These are phyloP conservation scores for Protosalanx chinensis DNA, from an alignment of 2,797 vertebrate genomes.

Conservation along the genomic window DNA sequence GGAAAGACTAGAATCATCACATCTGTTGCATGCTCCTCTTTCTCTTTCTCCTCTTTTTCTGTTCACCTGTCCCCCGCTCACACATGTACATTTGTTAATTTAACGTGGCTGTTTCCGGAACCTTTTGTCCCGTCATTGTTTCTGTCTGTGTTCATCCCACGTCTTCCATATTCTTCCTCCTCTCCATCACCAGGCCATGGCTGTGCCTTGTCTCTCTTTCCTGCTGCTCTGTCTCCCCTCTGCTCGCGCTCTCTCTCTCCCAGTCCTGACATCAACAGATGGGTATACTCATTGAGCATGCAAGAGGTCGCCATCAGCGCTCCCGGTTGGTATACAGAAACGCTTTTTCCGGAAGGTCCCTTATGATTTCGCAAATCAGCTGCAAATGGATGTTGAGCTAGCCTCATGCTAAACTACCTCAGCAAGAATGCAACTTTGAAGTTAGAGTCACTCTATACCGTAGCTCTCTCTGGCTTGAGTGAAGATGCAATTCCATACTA, in stretches of 20 bases:
- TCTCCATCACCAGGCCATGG: constrained; percentile 51
- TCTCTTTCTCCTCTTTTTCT: constrained; percentile 49
- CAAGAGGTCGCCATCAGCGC: too few species aligned
- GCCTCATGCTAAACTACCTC: too few species aligned
- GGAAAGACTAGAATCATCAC: too few species aligned
- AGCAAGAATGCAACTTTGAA: too few species aligned
- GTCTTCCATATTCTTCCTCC: constrained; percentile 27
- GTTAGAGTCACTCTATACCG: too few species aligned
- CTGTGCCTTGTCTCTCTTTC: constrained; percentile 60
- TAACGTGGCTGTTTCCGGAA: background rate
- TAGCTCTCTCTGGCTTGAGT: too few species aligned
- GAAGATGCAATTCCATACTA: too few species aligned
- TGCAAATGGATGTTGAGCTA: too few species aligned
- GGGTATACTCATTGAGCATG: background rate
- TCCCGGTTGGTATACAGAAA: too few species aligned
- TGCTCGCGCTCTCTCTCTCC: constrained; percentile 13
- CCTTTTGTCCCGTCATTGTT: background rate
- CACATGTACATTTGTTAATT: background rate
- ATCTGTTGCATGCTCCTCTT: background rate
- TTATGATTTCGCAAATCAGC: too few species aligned
- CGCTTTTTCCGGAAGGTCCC: too few species aligned
- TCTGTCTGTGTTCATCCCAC: constrained; percentile 21
- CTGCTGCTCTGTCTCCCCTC: constrained; percentile 29
- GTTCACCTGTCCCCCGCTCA: constrained; percentile 16
- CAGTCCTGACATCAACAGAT: background rate